Evolutionary conservation across 2,888 invertebrate species (phyloP).

Genomic region (Cephus sareptanus): DNA sequence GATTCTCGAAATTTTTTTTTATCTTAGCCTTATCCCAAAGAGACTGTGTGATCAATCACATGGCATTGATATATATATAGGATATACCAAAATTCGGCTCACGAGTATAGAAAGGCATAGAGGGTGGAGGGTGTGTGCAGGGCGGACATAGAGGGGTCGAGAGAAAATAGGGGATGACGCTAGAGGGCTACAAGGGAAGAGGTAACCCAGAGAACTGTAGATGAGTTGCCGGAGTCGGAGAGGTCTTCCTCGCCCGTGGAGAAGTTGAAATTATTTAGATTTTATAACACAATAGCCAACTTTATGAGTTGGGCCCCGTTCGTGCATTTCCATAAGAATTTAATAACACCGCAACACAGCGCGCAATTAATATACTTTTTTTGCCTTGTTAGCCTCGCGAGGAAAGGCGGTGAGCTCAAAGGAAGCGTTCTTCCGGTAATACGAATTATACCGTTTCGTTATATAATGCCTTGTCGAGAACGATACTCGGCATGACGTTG

Average conservation of each 20-base stretch:
- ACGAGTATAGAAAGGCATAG: not conserved
- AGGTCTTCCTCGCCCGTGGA: slow-evolving; percentile 22
- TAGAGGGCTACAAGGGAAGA: not conserved
- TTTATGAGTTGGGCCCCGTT: slow-evolving; percentile 53
- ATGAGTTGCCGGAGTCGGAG: not conserved
- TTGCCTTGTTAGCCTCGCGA: slow-evolving; percentile 52
- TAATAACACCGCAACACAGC: slow-evolving; percentile 64
- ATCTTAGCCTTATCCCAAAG: not conserved
- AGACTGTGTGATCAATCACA: not conserved
- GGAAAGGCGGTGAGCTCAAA: slow-evolving; percentile 39
- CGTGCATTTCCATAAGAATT: slow-evolving; percentile 64
- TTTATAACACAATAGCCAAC: slow-evolving; percentile 63
- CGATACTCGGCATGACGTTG: not conserved
- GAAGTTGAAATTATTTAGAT: slow-evolving; percentile 64
- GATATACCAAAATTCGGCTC: not conserved
- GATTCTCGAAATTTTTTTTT: not conserved
- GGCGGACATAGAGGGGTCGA: not conserved
- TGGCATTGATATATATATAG: not conserved
- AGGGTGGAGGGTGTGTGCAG: no score
- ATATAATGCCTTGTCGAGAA: not conserved
- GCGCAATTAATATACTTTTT: slow-evolving; percentile 65
- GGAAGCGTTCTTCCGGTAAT: slow-evolving; percentile 40
- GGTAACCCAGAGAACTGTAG: not conserved
- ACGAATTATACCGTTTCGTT: slow-evolving; percentile 35
- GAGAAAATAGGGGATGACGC: not conserved